Conservation (phyloP, 2,888 invertebrate species). For the Deladenus siricidicola region DNA sequence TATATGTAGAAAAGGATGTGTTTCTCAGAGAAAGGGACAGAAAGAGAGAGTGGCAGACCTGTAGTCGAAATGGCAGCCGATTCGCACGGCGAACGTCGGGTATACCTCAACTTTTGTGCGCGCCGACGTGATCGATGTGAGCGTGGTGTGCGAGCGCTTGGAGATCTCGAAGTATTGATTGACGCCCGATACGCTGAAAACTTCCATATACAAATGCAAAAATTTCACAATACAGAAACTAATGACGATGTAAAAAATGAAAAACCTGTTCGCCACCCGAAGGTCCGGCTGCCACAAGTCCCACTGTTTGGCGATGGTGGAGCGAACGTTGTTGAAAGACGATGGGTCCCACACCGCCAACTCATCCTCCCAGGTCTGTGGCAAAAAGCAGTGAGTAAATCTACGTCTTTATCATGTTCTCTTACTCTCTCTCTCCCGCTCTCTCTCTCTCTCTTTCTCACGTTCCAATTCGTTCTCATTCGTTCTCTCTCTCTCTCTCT, state of each 20-base stretch:
- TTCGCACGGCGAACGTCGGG: conserved; percentile 22
- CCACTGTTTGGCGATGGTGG: conserved; percentile 34
- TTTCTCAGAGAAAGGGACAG: no score
- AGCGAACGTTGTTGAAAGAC: conserved; percentile 41
- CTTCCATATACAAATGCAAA: no score
- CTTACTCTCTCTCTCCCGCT: no score
- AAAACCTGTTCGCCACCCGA: conserved; percentile 43
- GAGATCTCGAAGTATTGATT: conserved; percentile 34
- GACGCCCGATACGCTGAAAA: conserved; percentile 39
- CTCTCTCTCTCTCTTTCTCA: no score
- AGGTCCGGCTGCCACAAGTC: conserved; percentile 49
- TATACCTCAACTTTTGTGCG: conserved; percentile 25
- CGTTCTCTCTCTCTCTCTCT: no score
- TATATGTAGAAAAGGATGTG: not conserved
- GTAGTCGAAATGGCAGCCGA: conserved; percentile 46
- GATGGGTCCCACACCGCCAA: conserved; percentile 45
- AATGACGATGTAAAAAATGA: no score
- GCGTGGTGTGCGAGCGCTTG: conserved; percentile 29
- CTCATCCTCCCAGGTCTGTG: conserved; percentile 44
- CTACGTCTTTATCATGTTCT: no score
- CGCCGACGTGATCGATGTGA: conserved; percentile 25
- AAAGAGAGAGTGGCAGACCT: conserved; percentile 16
- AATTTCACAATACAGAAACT: not conserved
- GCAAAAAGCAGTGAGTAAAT: conserved; percentile 7
- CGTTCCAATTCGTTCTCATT: no score